Conservation (phyloP, 1,140 invertebrate genomes). For the Drosophila simulans region DNA sequence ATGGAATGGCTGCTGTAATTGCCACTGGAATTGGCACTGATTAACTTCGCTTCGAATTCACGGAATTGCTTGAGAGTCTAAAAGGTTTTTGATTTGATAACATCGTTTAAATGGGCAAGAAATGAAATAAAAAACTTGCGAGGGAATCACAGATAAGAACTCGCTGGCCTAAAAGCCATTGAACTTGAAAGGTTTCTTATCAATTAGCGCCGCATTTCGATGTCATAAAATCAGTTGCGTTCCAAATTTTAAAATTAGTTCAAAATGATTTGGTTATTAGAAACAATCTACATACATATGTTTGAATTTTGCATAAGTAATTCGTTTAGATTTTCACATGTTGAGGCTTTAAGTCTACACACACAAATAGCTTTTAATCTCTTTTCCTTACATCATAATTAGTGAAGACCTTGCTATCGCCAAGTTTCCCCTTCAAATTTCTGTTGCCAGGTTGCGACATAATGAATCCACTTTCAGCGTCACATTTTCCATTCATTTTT, state of each 20-base stretch:
- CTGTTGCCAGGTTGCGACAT: slow-evolving; percentile 31
- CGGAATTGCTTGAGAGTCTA: neutral
- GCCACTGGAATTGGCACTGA: neutral
- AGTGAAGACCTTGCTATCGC: slow-evolving; percentile 9
- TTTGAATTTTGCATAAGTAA: neutral
- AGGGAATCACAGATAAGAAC: slow-evolving; percentile 12
- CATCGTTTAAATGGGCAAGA: neutral
- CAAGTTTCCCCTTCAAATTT: slow-evolving; percentile 5
- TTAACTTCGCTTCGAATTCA: slow-evolving; percentile 5
- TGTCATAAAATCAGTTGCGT: neutral
- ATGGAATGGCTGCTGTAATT: neutral
- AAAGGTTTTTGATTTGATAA: neutral
- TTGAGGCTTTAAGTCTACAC: too few species aligned
- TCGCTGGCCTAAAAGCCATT: slow-evolving; percentile 17
- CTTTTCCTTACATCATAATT: slow-evolving; percentile 34
- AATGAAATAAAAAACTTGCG: neutral
- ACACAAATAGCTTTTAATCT: slow-evolving; percentile 3
- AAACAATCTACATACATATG: too few species aligned
- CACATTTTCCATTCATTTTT: slow-evolving; percentile 51
- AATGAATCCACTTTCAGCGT: slow-evolving; percentile 41
- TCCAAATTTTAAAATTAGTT: neutral
- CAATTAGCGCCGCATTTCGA: neutral
- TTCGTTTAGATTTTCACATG: neutral
- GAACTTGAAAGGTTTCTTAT: slow-evolving; percentile 32
- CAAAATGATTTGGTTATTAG: neutral